Evolutionary conservation across 2,888 invertebrate genomes (phyloP), one percentile per base, ranked within the genome.

Genomic region (Pardosa pseudoannulata): DNA sequence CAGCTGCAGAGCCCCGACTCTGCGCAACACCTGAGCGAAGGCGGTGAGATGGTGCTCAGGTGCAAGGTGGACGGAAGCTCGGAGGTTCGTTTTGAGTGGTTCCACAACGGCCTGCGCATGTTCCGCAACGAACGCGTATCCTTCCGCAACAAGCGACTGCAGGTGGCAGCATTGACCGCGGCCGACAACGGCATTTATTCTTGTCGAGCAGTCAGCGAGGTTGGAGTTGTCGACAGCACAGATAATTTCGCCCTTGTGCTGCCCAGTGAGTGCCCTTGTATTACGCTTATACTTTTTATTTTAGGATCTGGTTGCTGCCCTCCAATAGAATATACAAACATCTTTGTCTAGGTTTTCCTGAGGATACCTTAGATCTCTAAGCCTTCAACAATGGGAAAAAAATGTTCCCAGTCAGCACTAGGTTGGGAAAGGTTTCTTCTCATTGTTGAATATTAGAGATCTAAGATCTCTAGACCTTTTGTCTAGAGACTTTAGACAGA

Each of bases 171-270:
- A 68, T 93, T 93, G 16, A 90, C 90, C 5, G 90, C 91, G 1
- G 88, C 89, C 2, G 94, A 95, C 90, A 95, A 95, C 91, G 96
- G 96, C 0, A 93, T 95, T 79, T 96, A 96, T 92, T 94, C 94
- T 29, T 96, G 96, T 91, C 92, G 93, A 72, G 95, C 94, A 23
- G 93, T 93, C 85, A 96, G 95, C 92, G 93, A 93, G 41, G 95
- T 94, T 6, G 95, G 95, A 0, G 91, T 91, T 32, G 92, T 92
- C 68, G 91, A 92, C 87, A 93, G 94, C 90, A 90, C 90, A 6
- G 92, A 92, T 86, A 93, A 93, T 90, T 93, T 93, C 88, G 91
- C 93, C 2, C 91, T 94, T 28, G 92, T 92, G 72, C 92, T 94
- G 36, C 90, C 92, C 91, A 93, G 94, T 93, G 91, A 90, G 90